Percentiles rank a stretch among this genome's conserved stretches.
These are phyloP conservation scores for Notospermus geniculatus DNA, from an alignment of 1,140 invertebrate genomes.

Conservation along the genomic window DNA sequence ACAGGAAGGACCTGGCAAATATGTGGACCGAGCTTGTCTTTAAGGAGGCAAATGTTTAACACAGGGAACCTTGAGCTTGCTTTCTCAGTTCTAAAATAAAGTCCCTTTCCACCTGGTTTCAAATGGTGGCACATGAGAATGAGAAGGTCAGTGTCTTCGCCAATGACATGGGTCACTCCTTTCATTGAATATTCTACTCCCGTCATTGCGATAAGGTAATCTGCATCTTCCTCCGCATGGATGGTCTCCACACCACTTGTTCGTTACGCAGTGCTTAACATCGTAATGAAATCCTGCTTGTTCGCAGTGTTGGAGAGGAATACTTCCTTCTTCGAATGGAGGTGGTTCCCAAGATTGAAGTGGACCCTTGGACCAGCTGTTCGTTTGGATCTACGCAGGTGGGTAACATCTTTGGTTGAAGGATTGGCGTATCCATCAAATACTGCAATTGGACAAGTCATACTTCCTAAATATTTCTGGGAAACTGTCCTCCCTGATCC, in stretches of 20 bases:
- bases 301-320: conserved; percentile 15
- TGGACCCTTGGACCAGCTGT: not conserved
- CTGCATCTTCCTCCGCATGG: conserved; percentile 7
- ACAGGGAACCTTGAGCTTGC: not conserved
- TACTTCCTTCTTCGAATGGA: conserved; percentile 12
- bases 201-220: not conserved
- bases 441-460: not conserved
- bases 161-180: not conserved
- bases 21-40: not conserved
- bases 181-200: not conserved
- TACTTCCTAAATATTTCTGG: conserved; percentile 4
- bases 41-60: not conserved
- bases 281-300: not conserved
- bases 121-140: not conserved
- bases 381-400: not conserved
- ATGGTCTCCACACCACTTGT: not conserved
- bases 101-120: not conserved
- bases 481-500: conserved; percentile 9
- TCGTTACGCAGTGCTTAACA: not conserved
- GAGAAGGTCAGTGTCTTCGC: conserved; percentile 4
- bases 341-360: not conserved
- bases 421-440: conserved; percentile 5
- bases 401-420: conserved; percentile 3
- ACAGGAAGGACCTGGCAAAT: not conserved
- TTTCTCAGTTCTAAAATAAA: not conserved